A percentile compares a stretch with the other conserved stretches of the same genome.
Conservation (phyloP, 2,888 invertebrate species). For the Augiades crinisus region DNA sequence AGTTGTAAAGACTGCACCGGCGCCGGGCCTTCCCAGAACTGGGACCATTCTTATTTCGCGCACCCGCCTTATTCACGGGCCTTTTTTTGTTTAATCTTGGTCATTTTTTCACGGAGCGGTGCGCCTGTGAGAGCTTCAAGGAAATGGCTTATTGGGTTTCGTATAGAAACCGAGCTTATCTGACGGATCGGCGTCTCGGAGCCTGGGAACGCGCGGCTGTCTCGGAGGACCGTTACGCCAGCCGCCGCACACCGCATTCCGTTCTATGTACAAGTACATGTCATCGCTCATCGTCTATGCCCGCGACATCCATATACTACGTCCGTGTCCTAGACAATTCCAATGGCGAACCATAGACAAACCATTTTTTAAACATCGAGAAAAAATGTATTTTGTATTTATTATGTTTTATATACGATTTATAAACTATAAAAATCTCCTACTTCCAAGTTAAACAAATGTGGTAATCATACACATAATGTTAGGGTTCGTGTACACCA, state of each 20-base stretch:
- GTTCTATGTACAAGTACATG: constrained; percentile 43
- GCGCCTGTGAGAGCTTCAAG: constrained; percentile 74
- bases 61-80: constrained; percentile 74
- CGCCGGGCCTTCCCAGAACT: constrained; percentile 77
- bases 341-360: no score
- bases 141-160: constrained; percentile 79
- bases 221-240: constrained; percentile 53
- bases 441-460: neutral
- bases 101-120: constrained; percentile 72
- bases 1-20: constrained; percentile 75
- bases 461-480: neutral
- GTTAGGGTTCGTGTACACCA: constrained; percentile 12
- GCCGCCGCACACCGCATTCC: constrained; percentile 38
- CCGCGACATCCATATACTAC: no score
- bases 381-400: no score
- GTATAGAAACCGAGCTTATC: constrained; percentile 70
- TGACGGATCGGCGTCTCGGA: constrained; percentile 53
- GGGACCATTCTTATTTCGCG: constrained; percentile 78
- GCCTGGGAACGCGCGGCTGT: constrained; percentile 58
- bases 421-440: no score
- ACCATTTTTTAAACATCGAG: neutral
- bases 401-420: no score
- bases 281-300: constrained; percentile 43
- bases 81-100: constrained; percentile 65
- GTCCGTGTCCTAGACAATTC: constrained; percentile 28